Conservation (phyloP, 2,888 invertebrate genomes). For the Dioctria linearis region DNA sequence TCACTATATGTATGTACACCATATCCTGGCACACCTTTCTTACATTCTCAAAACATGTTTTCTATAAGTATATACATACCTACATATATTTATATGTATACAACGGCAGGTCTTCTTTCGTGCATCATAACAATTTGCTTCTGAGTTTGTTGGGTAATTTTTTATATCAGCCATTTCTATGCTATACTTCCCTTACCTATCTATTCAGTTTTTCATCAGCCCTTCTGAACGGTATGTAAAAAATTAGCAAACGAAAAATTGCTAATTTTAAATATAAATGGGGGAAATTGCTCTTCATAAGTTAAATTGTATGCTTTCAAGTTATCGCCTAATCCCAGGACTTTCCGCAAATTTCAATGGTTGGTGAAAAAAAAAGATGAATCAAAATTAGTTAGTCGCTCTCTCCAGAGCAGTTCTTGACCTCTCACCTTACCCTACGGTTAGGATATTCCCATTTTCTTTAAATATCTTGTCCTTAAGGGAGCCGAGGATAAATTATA, state of each 20-base stretch:
- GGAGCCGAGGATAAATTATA: not conserved
- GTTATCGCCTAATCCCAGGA: not conserved
- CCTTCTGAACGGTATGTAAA: not conserved
- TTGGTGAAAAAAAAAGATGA: not conserved
- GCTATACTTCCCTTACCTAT: not conserved
- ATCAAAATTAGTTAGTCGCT: not conserved
- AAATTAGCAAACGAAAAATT: conserved; percentile 12
- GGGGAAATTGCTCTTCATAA: not conserved
- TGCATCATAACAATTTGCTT: not conserved
- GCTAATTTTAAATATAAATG: conserved; percentile 26
- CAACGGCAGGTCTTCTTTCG: not conserved
- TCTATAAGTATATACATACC: too few species aligned
- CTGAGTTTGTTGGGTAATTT: not conserved
- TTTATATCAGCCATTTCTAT: not conserved
- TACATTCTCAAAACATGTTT: too few species aligned
- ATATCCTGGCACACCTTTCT: not conserved
- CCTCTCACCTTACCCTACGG: not conserved
- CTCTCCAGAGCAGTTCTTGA: not conserved
- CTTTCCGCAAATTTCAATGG: not conserved
- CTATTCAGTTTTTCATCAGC: not conserved
- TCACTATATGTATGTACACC: not conserved
- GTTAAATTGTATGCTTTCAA: not conserved
- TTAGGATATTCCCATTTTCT: not conserved
- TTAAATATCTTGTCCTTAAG: not conserved
- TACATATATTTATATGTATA: not conserved